Evolutionary conservation across 2,888 invertebrate genomes (phyloP).

Genomic region (Lycaena phlaeas): DNA sequence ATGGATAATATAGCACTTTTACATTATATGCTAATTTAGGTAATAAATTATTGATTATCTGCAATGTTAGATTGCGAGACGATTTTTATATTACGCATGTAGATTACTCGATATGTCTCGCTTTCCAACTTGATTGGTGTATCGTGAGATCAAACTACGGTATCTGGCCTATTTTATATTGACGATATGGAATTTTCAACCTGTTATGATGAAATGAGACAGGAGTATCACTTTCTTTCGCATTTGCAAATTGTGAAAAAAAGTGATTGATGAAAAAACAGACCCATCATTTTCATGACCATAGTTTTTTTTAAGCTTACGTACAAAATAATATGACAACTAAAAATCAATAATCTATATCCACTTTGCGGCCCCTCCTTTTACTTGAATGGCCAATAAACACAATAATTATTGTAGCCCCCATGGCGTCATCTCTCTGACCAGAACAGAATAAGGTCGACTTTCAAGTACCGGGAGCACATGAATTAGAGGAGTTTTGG

Average conservation of each 20-base stretch:
- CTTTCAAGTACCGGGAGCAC: constrained; percentile 30
- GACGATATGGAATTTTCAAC: too few species aligned
- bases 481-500: constrained; percentile 26
- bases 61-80: too few species aligned
- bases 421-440: constrained; percentile 12
- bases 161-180: too few species aligned
- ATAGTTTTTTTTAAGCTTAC: too few species aligned
- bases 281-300: too few species aligned
- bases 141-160: too few species aligned
- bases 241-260: too few species aligned
- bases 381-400: constrained; percentile 28
- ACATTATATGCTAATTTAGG: neutral
- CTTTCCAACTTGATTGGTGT: too few species aligned
- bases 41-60: neutral
- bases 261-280: too few species aligned
- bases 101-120: neutral
- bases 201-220: too few species aligned
- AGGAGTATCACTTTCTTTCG: too few species aligned
- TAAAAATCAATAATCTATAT: constrained; percentile 26
- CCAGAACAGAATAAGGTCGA: constrained; percentile 24
- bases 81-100: too few species aligned
- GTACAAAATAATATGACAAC: constrained; percentile 11
- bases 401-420: constrained; percentile 25
- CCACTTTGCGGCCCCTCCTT: constrained; percentile 21
- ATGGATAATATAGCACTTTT: neutral